A percentile compares a stretch with the other conserved stretches of the same genome.
These are phyloP conservation scores for Muscina levida DNA, from an alignment of 2,888 invertebrate species.

Conservation along the genomic window DNA sequence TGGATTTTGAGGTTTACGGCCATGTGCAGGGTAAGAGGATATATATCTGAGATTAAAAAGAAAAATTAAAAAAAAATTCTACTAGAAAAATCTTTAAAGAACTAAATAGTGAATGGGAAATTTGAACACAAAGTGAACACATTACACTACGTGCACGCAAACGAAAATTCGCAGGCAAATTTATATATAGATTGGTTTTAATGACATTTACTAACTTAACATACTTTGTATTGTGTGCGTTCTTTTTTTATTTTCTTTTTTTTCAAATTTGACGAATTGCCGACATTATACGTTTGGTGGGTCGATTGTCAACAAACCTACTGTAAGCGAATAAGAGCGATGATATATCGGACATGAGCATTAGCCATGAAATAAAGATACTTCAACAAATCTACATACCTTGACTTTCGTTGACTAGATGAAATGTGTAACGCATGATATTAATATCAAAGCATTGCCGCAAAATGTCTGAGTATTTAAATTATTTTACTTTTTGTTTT, in stretches of 20 bases:
- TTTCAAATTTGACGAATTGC: conserved; percentile 18
- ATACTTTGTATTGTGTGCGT: not conserved
- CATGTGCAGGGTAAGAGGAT: conserved; percentile 89
- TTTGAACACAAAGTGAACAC: not conserved
- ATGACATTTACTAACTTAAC: conserved; percentile 6
- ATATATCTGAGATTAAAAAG: not conserved
- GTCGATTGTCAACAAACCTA: not conserved
- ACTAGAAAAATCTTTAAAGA: not conserved
- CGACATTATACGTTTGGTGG: not conserved
- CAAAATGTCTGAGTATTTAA: no score
- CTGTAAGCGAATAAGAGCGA: conserved; percentile 1
- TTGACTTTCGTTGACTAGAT: conserved; percentile 43
- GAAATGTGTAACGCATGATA: no score
- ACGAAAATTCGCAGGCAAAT: conserved; percentile 2
- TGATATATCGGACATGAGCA: conserved; percentile 8
- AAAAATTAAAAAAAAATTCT: no score
- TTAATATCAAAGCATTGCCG: no score
- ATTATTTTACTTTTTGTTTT: not conserved
- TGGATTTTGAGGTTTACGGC: conserved; percentile 94
- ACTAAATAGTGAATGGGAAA: not conserved
- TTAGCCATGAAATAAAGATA: conserved; percentile 25
- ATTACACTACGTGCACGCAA: not conserved
- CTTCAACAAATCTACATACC: conserved; percentile 32
- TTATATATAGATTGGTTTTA: conserved; percentile 28
- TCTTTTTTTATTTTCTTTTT: conserved; percentile 4